Evolutionary conservation across 2,797 vertebrate species (phyloP), one percentile per base, ranked within the genome.

Genomic region (Orientallactaga sibirica): DNA sequence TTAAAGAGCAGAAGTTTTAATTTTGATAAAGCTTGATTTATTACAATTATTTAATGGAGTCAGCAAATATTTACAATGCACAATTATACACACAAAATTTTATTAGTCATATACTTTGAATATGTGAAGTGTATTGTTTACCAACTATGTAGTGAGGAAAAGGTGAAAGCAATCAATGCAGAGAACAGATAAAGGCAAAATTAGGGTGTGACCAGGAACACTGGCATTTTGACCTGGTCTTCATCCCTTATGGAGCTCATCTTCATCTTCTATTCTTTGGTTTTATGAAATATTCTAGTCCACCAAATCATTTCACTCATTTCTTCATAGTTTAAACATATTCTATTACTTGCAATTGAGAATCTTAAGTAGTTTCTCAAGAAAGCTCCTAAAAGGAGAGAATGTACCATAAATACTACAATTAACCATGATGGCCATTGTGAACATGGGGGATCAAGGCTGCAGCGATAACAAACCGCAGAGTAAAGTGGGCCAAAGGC

Each of bases 311-410:
- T 15, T 43, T 78, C 74, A 25, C 74, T 91, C 91, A 12, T 55
- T 89, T 93, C 37, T 58, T 11, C 19, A 92, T 73, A 16, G 37
- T 86, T 75, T 33, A 86, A 92, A 58, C 62, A 16, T 15, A 41
- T 70, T 94, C 86, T 90, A 68, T 88, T 79, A 79, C 25, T 88
- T 83, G 24, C 22, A 91, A 52, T 48, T 20, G 61, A 58, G 16
- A 66, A 70, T 52, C 73, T 90, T 87, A 85, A 94, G 52, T 55
- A 83, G 88, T 2, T 37, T 8, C 66, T 86, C 22, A 41, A 88
- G 75, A 88, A 93, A 15, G 3, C 71, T 81, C 64, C 55, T 75
- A 76, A 83, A 77, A 87, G 33, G 19, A 79, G 75, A 33, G 68
- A 86, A 24, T 74, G 41, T 29, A 94, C 77, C 29, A 68, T 93